Evolutionary conservation across 1,140 invertebrate species (phyloP).

Genomic region (Apolygus lucorum): DNA sequence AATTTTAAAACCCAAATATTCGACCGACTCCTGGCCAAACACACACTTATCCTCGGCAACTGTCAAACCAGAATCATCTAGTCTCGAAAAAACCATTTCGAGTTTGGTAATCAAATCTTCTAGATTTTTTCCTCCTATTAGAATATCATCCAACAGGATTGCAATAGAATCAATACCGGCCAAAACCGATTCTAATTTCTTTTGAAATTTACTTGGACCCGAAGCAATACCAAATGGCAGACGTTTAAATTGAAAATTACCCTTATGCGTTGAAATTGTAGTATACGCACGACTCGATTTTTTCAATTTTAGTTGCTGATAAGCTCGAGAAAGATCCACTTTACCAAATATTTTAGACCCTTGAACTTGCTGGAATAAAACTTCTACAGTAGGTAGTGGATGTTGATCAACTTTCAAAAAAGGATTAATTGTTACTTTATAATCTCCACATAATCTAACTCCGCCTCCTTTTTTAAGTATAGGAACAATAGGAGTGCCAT

Average conservation of each 20-base stretch:
- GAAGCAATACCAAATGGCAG: not conserved
- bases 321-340: conserved; percentile 13
- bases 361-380: not conserved
- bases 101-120: not conserved
- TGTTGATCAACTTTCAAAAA: not conserved
- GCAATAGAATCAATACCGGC: conserved; percentile 12
- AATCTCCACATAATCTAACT: not conserved
- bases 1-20: conserved; percentile 16
- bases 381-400: not conserved
- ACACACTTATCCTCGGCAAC: not conserved
- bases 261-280: conserved; percentile 12
- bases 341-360: conserved; percentile 14
- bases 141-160: conserved; percentile 6
- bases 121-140: conserved; percentile 9
- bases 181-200: not conserved
- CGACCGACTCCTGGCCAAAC: not conserved
- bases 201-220: conserved; percentile 4
- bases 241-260: not conserved
- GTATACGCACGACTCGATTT: not conserved
- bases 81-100: conserved; percentile 5
- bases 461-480: not conserved
- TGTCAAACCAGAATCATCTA: conserved; percentile 18
- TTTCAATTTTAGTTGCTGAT: conserved; percentile 7
- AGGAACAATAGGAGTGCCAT: not conserved
- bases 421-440: not conserved